Conservation (phyloP, 2,888 invertebrate species). For the Sepioteuthis lessoniana region DNA sequence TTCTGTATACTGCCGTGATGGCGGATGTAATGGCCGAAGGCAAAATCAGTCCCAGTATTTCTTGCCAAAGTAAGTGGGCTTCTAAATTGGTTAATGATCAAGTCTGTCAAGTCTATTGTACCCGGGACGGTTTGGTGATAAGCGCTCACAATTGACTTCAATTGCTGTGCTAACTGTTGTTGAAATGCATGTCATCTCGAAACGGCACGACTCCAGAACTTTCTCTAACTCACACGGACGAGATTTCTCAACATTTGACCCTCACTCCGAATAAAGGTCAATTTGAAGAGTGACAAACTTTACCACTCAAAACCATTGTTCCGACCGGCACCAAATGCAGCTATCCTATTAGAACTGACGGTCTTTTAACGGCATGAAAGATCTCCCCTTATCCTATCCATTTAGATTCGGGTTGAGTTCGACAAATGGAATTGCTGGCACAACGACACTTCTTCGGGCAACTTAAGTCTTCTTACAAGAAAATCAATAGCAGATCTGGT, state of each 20-base stretch:
- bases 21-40: not conserved
- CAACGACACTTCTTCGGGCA: not conserved
- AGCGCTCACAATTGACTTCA: not conserved
- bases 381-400: not conserved
- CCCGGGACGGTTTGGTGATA: not conserved
- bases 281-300: not conserved
- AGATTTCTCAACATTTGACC: not conserved
- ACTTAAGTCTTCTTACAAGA: not conserved
- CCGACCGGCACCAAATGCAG: not conserved
- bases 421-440: slow-evolving; percentile 4
- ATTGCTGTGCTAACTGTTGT: not conserved
- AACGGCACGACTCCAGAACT: not conserved
- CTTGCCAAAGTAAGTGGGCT: not conserved
- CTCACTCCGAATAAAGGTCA: not conserved
- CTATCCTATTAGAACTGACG: not conserved
- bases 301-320: not conserved
- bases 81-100: not conserved
- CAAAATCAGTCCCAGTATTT: not conserved
- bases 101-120: not conserved
- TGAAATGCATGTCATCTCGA: not conserved
- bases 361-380: not conserved
- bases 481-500: not conserved
- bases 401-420: not conserved
- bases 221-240: not conserved
- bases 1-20: too few species aligned